Conservation (phyloP, 1,140 invertebrate genomes). For the Lethrus apterus region DNA sequence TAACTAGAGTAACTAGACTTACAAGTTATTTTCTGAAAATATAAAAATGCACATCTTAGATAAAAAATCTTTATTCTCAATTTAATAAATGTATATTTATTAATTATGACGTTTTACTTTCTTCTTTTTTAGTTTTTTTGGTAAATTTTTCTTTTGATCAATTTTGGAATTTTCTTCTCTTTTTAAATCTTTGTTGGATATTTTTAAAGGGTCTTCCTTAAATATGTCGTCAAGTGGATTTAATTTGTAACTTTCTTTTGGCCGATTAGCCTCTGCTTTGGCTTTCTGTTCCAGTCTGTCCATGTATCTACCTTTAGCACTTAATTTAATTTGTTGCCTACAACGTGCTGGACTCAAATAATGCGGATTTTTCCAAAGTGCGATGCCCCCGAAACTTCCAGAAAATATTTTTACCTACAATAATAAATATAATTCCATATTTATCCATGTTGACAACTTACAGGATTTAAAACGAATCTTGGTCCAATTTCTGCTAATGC, state of each 20-base stretch:
- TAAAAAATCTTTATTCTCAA: too few relatives aligned
- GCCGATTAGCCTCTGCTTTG: conserved; percentile 59
- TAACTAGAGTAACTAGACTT: too few relatives aligned
- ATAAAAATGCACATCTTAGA: too few relatives aligned
- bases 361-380: conserved; percentile 88
- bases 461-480: conserved; percentile 92
- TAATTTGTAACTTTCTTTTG: conserved; percentile 59
- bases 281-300: conserved; percentile 72
- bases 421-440: conserved; percentile 16
- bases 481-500: conserved; percentile 95
- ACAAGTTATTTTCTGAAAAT: too few relatives aligned
- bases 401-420: conserved; percentile 68
- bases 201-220: conserved; percentile 44
- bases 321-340: conserved; percentile 59
- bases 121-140: neutral
- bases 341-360: conserved; percentile 87
- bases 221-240: conserved; percentile 59
- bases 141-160: neutral
- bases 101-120: neutral
- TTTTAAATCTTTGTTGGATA: conserved; percentile 1
- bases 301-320: conserved; percentile 47
- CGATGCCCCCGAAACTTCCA: conserved; percentile 87
- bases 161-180: neutral
- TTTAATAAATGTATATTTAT: neutral
- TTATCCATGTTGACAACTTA: conserved; percentile 49